A percentile compares a stretch with the other conserved stretches of the same genome.
Evolutionary conservation across 1,140 invertebrate genomes (phyloP).

Genomic region (Pogonomyrmex barbatus): DNA sequence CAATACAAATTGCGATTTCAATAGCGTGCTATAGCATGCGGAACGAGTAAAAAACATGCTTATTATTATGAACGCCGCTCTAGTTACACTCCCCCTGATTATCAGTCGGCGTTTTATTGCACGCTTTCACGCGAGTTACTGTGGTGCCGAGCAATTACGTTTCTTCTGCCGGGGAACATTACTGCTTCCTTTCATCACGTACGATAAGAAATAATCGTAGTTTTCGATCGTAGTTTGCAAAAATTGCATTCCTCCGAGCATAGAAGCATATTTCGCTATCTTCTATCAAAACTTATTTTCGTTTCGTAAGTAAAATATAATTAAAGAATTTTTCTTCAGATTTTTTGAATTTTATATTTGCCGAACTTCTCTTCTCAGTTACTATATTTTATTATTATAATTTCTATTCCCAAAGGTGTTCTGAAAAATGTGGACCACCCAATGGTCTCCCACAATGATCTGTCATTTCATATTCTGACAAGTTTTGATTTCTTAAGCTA

Average conservation of each 20-base stretch:
- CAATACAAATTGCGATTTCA: constrained; percentile 43
- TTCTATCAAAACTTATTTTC: neutral
- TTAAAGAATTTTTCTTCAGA: neutral
- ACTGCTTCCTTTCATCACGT: constrained; percentile 51
- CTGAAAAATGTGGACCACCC: constrained; percentile 24
- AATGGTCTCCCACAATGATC: neutral
- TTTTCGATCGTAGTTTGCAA: constrained; percentile 7
- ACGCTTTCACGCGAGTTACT: constrained; percentile 70
- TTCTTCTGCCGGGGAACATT: constrained; percentile 32
- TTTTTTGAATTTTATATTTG: neutral
- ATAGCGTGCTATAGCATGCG: neutral
- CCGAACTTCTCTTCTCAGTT: neutral
- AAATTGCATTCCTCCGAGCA: neutral
- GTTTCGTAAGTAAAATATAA: neutral
- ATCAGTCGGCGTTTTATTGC: constrained; percentile 68
- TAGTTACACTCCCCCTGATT: constrained; percentile 43
- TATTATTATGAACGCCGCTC: constrained; percentile 52
- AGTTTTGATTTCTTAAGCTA: constrained; percentile 20
- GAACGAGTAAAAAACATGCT: constrained; percentile 49
- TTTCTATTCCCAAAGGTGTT: neutral
- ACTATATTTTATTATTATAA: neutral
- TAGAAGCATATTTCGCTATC: neutral
- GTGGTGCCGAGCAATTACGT: constrained; percentile 54
- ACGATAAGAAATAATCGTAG: constrained; percentile 45
- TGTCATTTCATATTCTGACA: constrained; percentile 23